Evolutionary conservation across 2,113 vertebrate species (phyloP).

Genomic region (Rhinoderma darwinii): DNA sequence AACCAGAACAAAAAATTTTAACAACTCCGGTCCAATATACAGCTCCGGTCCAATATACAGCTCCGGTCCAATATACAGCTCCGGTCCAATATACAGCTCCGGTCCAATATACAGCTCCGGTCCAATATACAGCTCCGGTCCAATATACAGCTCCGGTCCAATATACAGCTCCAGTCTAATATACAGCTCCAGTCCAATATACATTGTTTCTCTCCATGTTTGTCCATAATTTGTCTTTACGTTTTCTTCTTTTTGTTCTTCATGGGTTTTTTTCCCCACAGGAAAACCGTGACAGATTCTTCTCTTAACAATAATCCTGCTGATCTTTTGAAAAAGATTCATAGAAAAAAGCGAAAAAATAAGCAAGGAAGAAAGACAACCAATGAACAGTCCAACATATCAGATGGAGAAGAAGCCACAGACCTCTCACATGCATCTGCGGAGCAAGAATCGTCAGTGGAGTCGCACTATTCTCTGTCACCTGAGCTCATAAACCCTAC

Average conservation of each 20-base stretch:
- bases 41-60: too few species aligned
- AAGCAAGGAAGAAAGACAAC: not conserved
- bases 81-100: too few species aligned
- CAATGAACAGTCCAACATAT: not conserved
- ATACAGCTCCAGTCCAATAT: not conserved
- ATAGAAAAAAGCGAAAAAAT: slow-evolving; percentile 15
- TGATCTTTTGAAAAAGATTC: slow-evolving; percentile 23
- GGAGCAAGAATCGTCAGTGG: not conserved
- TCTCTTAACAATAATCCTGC: slow-evolving; percentile 9
- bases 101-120: too few species aligned
- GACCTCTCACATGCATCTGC: not conserved
- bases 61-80: too few species aligned
- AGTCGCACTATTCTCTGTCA: not conserved
- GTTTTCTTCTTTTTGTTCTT: not conserved
- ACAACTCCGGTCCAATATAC: too few species aligned
- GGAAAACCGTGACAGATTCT: not conserved
- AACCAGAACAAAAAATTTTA: too few species aligned
- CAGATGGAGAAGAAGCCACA: slow-evolving; percentile 14
- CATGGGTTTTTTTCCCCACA: not conserved
- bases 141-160: too few species aligned
- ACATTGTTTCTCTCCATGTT: not conserved
- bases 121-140: too few species aligned
- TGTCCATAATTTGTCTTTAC: not conserved
- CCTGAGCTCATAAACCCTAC: not conserved
- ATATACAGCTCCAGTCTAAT: too few species aligned